These are phyloP conservation scores for Myotis yumanensis DNA, from an alignment of 2,113 vertebrate genomes.

Conservation along the genomic window DNA sequence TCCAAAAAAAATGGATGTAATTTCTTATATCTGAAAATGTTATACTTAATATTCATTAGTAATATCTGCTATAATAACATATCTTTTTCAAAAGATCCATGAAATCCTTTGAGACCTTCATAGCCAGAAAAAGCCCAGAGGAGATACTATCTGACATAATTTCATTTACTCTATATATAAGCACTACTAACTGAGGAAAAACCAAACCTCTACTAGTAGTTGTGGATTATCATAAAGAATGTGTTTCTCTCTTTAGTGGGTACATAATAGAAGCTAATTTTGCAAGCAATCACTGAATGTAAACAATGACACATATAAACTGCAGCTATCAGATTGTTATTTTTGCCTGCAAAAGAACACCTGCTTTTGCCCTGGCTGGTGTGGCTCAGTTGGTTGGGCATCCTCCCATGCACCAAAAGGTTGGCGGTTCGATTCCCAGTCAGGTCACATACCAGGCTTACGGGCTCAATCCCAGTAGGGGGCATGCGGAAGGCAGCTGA, in stretches of 20 bases:
- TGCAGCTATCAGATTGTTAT: background rate
- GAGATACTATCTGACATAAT: background rate
- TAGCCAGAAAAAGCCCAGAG: background rate
- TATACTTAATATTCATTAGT: background rate
- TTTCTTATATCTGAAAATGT: background rate
- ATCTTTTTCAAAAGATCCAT: background rate
- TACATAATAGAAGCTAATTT: background rate
- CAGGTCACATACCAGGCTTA: no score
- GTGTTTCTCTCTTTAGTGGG: background rate
- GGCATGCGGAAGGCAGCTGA: no score
- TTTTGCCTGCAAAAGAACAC: background rate
- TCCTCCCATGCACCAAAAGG: no score
- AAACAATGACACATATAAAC: background rate
- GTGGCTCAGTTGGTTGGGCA: no score
- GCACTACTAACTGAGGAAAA: background rate
- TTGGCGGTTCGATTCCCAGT: no score
- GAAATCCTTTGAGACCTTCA: slow-evolving; percentile 24
- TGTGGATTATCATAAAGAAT: background rate
- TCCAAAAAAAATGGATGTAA: background rate
- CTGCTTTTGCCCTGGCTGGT: background rate
- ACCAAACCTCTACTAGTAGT: background rate
- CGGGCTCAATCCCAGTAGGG: no score
- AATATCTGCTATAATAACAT: background rate
- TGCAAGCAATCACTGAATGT: background rate
- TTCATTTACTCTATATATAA: background rate